phyloP scores from a whole-genome alignment of 2,888 invertebrate species.

The Eristalis intricaria region DNA sequence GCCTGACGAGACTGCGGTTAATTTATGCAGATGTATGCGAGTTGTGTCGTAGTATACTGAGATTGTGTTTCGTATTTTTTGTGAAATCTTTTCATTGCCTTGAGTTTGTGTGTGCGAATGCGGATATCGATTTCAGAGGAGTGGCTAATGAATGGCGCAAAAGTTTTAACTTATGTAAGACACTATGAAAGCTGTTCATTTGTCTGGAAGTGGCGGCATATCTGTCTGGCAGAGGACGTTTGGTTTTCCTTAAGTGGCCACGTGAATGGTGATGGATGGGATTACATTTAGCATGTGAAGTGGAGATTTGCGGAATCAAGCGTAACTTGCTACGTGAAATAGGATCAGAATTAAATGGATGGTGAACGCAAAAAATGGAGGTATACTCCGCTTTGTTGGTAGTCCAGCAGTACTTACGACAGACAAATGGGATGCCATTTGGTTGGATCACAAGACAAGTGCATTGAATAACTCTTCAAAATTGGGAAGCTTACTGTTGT shows the following conservation, averaged over 20 bases:
- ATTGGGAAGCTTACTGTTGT: not conserved
- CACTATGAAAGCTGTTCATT: constrained; percentile 52
- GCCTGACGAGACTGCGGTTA: constrained; percentile 40
- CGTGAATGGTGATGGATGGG: constrained; percentile 35
- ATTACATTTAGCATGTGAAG: constrained; percentile 18
- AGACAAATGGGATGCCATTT: not conserved
- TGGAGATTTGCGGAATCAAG: not conserved
- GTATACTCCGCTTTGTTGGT: too few relatives aligned
- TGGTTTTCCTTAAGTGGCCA: constrained; percentile 13
- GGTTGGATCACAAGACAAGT: not conserved
- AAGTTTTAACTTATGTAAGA: constrained; percentile 55
- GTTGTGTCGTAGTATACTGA: constrained; percentile 27
- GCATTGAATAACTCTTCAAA: not conserved
- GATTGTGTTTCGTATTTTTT: not conserved
- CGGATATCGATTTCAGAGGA: constrained; percentile 17
- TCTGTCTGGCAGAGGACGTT: constrained; percentile 43
- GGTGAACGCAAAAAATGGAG: not conserved
- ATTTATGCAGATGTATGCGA: constrained; percentile 67
- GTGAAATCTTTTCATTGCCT: not conserved
- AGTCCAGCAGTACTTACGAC: not conserved
- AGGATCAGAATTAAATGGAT: not conserved
- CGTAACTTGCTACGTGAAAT: not conserved
- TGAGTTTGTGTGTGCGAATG: not conserved
- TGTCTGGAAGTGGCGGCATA: constrained; percentile 47
- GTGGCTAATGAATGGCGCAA: constrained; percentile 51